Evolutionary conservation across 2,888 invertebrate genomes (phyloP).

Genomic region (Phymatocera aterrima): DNA sequence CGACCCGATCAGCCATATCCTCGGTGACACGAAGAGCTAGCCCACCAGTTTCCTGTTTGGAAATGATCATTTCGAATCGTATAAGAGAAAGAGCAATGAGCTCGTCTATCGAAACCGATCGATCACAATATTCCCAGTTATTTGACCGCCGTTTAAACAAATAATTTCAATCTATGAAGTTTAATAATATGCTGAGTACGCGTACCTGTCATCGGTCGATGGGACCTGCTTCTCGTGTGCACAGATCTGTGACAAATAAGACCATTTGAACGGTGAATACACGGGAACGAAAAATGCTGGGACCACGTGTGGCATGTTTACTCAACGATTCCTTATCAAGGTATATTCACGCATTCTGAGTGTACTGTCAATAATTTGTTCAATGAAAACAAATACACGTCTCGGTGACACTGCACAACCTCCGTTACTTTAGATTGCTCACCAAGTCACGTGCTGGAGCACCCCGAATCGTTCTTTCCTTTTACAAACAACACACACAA

Average conservation of each 20-base stretch:
- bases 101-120: slow-evolving; percentile 50
- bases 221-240: slow-evolving; percentile 44
- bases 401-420: slow-evolving; percentile 28
- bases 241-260: slow-evolving; percentile 50
- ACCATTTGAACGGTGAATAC: slow-evolving; percentile 50
- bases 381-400: slow-evolving; percentile 55
- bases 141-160: slow-evolving; percentile 45
- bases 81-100: neutral
- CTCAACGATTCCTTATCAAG: slow-evolving; percentile 63
- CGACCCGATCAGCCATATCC: neutral
- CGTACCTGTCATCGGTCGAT: slow-evolving; percentile 33
- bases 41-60: neutral
- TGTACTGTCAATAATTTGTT: slow-evolving; percentile 62
- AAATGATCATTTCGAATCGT: neutral
- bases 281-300: slow-evolving; percentile 59
- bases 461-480: slow-evolving; percentile 14
- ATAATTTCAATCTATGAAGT: slow-evolving; percentile 43
- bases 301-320: slow-evolving; percentile 58
- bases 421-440: slow-evolving; percentile 37
- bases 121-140: slow-evolving; percentile 50
- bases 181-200: slow-evolving; percentile 36
- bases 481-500: slow-evolving; percentile 9
- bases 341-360: slow-evolving; percentile 53
- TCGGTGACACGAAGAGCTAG: neutral
- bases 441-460: slow-evolving; percentile 18